Evolutionary conservation across 2,888 invertebrate genomes (phyloP), one percentile per base, ranked within the genome.

Genomic region (Elgonia sp.): DNA sequence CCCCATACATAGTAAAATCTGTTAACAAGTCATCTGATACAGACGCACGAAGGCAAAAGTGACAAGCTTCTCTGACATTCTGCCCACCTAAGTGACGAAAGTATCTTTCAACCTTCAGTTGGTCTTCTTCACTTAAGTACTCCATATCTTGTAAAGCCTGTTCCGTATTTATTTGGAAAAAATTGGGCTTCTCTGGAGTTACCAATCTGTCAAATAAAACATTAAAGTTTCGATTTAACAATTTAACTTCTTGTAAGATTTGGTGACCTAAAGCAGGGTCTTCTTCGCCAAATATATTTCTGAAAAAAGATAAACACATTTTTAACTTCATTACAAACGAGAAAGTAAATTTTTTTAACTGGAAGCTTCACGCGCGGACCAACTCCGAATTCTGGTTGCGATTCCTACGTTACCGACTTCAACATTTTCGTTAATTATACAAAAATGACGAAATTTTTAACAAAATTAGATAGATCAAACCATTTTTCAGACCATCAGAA

Each of bases 81-180:
- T 70, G 70, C 21, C 70, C 70, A 53, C 70, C 70, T n/a, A 70
- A 16, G 53, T 70, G 53, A 16, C 70, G 53, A 21, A 70, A 53
- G 18, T 70, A 70, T 53, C 70, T 9, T 53, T 70, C 70, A 20
- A 29, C 37, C 14, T 70, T 9, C 10, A 70, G 18, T 29, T 70
- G 70, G 14, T 70, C 14, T 70, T 70, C 70, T 2, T 29, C 29
- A 37, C 10, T 29, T 37, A 70, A 53, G 10, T 46, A 6, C 18
- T 70, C 69, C 29, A 70, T 46, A 53, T 70, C 5, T 70, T 53
- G 4, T n/a, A 53, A 53, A 12, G 3, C 53, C 21, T 53, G 2
- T 37, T 8, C 29, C 3, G 69, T 70, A 29, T 21, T 46, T 16
- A 70, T 14, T 7, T 50, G 69, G 6, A 70, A 21, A 53, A 7